Base-by-base conservation (phyloP, 2,113 vertebrate species). In the Dromaius novaehollandiae region DNA sequence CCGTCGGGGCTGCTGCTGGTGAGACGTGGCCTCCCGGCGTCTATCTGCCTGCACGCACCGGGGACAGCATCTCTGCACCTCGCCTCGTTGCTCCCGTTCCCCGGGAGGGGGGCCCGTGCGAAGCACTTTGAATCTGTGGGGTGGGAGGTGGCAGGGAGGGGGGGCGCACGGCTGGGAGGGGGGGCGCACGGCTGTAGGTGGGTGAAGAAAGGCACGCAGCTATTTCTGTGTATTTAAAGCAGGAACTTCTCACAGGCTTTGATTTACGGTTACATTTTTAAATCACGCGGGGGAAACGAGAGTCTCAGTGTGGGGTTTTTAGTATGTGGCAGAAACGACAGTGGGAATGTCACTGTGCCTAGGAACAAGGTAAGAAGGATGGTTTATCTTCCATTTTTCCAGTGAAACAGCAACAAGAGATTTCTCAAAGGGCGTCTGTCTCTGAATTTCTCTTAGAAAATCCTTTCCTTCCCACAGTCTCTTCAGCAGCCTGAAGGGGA, bases 281-380 rank as follows among this genome's bases (percentile, higher is more conserved):
- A 46, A 46, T 70, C 2, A 7, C 0, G 12, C 34, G 2, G 15
- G 14, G 20, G 34, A 38, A 74, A 21, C 16, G 0, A 1, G 26
- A 25, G 30, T 17, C 34, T 14, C 3, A 1, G 15, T 8, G 16
- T 65, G 21, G 11, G 1, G 28, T 36, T 30, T 38, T 20, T 21
- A 10, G 32, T 14, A 19, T n/a, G 38, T 46, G 15, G 15, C 44
- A 21, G 25, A 34, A 64, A 2, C 21, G 8, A 5, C 2, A 3
- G 46, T 32, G 13, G 3, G 8, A 16, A 11, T 50, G 51, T 55
- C 8, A 4, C 40, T 55, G 28, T 32, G 25, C 0, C 3, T 26
- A 44, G 70, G 13, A 44, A n/a, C 2, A 9, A 28, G 15, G 32
- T 11, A 16, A 58, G 34, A 28, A 53, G 36, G 36, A 9, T 18